Evolutionary conservation across 2,113 vertebrate genomes (phyloP).

Genomic region (Oreochromis tanganicae): DNA sequence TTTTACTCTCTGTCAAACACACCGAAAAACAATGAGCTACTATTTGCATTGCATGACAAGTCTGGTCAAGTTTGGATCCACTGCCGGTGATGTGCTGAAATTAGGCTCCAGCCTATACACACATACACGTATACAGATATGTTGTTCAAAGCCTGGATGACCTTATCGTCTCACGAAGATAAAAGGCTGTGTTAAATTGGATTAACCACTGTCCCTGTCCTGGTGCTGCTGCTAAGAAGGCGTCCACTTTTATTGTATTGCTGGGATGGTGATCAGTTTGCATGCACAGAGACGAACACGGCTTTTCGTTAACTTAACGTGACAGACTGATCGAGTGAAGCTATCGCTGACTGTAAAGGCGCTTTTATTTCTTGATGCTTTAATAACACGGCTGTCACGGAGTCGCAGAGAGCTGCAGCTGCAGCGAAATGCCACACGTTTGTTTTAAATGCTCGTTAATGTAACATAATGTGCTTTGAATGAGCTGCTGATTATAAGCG

Average conservation of each 20-base stretch:
- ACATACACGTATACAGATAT: background rate
- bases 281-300: background rate
- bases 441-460: background rate
- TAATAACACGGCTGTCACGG: background rate
- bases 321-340: background rate
- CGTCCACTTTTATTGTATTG: constrained; percentile 4
- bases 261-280: background rate
- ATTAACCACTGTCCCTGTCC: constrained; percentile 31
- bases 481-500: background rate
- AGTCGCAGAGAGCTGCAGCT: background rate
- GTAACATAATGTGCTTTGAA: background rate
- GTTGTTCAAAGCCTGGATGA: constrained; percentile 21
- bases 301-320: constrained; percentile 1
- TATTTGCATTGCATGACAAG: background rate
- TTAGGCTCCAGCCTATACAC: background rate
- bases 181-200: constrained; percentile 46
- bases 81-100: background rate
- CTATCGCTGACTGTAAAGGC: background rate
- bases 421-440: background rate
- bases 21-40: background rate
- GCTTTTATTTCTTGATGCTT: constrained; percentile 13
- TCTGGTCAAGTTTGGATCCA: background rate
- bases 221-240: constrained; percentile 18
- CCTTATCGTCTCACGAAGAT: constrained; percentile 37
- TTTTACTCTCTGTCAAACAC: constrained; percentile 1